Conservation (phyloP, 1,140 invertebrate genomes). For the Sinella curviseta region DNA sequence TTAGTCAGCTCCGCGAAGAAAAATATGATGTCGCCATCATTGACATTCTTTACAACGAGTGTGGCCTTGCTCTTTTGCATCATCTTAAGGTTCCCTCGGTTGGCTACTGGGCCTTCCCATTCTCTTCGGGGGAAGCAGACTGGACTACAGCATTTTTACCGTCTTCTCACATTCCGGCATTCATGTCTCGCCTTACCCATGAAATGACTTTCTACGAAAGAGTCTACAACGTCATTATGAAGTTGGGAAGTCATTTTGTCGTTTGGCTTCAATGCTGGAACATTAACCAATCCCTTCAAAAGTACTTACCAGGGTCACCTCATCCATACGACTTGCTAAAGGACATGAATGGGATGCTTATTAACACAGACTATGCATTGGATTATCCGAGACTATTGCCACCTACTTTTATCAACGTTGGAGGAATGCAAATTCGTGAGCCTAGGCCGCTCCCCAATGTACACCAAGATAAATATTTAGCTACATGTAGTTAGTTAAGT, state of each 20-base stretch:
- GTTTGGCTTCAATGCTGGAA: conserved; percentile 51
- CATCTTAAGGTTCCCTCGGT: conserved; percentile 48
- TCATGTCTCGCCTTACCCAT: conserved; percentile 50
- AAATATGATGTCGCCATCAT: conserved; percentile 50
- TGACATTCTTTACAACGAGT: conserved; percentile 51
- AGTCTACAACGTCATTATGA: conserved; percentile 48
- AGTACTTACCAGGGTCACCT: conserved; percentile 49
- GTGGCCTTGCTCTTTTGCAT: conserved; percentile 49
- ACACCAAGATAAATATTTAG: neutral
- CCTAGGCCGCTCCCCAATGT: conserved; percentile 47
- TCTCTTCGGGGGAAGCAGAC: conserved; percentile 48
- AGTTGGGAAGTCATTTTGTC: conserved; percentile 47
- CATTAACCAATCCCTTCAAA: conserved; percentile 48
- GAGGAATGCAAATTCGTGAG: conserved; percentile 51
- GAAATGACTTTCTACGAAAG: conserved; percentile 51
- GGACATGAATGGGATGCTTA: conserved; percentile 52
- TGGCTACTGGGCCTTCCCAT: conserved; percentile 51
- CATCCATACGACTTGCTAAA: conserved; percentile 50
- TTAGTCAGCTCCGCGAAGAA: conserved; percentile 34
- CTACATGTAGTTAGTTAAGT: no score
- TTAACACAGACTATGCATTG: conserved; percentile 52
- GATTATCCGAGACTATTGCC: conserved; percentile 53
- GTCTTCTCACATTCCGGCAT: conserved; percentile 49
- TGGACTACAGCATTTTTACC: conserved; percentile 52
- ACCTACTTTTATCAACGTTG: conserved; percentile 53